Percentiles rank a stretch among this genome's conserved stretches.
These are phyloP conservation scores for Caenorhabditis imperialis DNA, from an alignment of 2,888 invertebrate species.

Conservation along the genomic window DNA sequence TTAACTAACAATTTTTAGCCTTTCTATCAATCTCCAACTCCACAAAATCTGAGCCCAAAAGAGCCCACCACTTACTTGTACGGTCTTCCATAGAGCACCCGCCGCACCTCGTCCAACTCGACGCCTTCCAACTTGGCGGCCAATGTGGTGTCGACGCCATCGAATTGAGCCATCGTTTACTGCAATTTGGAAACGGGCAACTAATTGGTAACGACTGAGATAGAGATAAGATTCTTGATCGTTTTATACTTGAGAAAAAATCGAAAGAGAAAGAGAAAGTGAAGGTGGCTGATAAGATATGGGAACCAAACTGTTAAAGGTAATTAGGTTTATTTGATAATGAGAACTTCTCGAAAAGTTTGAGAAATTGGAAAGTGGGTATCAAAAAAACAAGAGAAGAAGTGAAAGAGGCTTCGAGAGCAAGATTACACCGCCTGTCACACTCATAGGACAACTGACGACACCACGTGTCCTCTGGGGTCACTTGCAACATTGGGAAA, in stretches of 20 bases:
- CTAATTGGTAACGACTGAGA: too few species aligned
- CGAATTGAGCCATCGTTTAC: slow-evolving; percentile 56
- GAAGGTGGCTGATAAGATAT: slow-evolving; percentile 12
- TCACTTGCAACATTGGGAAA: slow-evolving; percentile 19
- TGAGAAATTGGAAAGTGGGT: too few species aligned
- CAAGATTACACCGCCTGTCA: slow-evolving; percentile 1
- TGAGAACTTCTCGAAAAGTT: slow-evolving; percentile 35
- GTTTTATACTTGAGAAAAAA: too few species aligned
- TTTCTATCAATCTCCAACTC: too few species aligned
- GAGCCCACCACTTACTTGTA: slow-evolving; percentile 45
- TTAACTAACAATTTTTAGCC: too few species aligned
- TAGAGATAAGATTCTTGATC: too few species aligned
- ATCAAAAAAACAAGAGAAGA: too few species aligned
- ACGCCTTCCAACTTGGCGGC: slow-evolving; percentile 56
- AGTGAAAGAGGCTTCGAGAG: too few species aligned
- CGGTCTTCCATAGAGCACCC: slow-evolving; percentile 66
- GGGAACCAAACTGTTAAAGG: not conserved
- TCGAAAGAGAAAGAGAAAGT: not conserved
- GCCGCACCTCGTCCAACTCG: slow-evolving; percentile 59
- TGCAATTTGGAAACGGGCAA: too few species aligned
- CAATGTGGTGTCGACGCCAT: slow-evolving; percentile 58
- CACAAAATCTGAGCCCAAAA: too few species aligned
- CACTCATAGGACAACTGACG: slow-evolving; percentile 25
- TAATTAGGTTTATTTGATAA: too few species aligned
- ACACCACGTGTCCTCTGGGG: slow-evolving; percentile 41